Percentiles rank a stretch among this genome's conserved stretches.
Evolutionary conservation across 2,888 invertebrate genomes (phyloP).

Genomic region (Epinotia demarniana): DNA sequence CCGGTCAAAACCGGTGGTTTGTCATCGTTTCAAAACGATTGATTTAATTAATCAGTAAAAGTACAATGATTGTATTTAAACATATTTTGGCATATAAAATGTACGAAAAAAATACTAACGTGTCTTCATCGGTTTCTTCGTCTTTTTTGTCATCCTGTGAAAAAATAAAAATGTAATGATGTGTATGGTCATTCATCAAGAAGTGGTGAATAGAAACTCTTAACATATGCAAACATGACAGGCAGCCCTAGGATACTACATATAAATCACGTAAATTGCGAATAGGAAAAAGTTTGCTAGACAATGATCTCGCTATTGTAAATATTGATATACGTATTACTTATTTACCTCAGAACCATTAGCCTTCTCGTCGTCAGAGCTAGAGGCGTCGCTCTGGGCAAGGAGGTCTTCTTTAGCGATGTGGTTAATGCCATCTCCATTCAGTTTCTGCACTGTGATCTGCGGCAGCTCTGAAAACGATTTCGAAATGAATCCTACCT

Average conservation of each 20-base stretch:
- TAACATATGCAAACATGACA: too few relatives aligned
- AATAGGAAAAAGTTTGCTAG: neutral
- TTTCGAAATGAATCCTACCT: neutral
- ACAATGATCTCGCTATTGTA: neutral
- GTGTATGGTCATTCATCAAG: neutral
- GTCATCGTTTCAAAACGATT: too few relatives aligned
- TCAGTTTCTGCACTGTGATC: conserved; percentile 62
- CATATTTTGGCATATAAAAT: neutral
- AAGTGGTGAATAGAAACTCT: neutral
- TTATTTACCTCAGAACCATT: conserved; percentile 54
- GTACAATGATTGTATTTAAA: too few relatives aligned
- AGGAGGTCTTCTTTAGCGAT: conserved; percentile 74
- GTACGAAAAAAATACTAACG: conserved; percentile 59
- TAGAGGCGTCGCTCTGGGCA: conserved; percentile 70
- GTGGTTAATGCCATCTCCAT: conserved; percentile 65
- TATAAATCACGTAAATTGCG: too few relatives aligned
- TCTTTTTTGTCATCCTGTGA: conserved; percentile 61
- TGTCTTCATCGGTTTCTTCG: conserved; percentile 63
- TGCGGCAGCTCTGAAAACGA: conserved; percentile 64
- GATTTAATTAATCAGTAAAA: too few relatives aligned
- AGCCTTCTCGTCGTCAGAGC: conserved; percentile 54
- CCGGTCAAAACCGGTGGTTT: too few relatives aligned
- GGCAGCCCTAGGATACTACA: too few relatives aligned
- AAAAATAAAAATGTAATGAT: conserved; percentile 30
- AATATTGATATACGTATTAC: neutral